phyloP scores from a whole-genome alignment of 2,113 vertebrate genomes.

The mouse (Mus musculus) region DNA sequence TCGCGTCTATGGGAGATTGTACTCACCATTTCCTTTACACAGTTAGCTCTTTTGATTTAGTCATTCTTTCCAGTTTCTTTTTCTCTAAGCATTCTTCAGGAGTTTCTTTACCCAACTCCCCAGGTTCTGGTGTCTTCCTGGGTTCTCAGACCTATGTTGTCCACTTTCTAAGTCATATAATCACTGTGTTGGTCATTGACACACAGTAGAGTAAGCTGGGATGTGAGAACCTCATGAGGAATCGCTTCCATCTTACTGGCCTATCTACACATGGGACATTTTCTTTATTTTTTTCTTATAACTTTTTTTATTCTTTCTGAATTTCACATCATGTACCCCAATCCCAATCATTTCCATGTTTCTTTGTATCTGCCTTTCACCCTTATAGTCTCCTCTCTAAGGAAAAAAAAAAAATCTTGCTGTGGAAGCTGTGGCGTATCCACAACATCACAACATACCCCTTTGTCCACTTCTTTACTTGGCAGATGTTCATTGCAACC shows the following conservation, averaged over 20 bases:
- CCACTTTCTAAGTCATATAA: not conserved
- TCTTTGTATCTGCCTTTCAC: not conserved
- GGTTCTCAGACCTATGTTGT: not conserved
- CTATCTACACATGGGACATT: not conserved
- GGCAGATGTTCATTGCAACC: not conserved
- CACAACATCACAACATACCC: not conserved
- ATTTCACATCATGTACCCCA: not conserved
- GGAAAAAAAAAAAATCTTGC: not conserved
- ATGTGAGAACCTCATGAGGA: not conserved
- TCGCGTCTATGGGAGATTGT: slow-evolving; percentile 2
- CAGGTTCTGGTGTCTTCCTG: slow-evolving; percentile 22
- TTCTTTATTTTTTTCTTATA: not conserved
- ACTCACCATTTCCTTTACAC: slow-evolving; percentile 11
- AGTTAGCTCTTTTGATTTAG: not conserved
- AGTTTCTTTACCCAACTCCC: not conserved
- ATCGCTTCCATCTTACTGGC: not conserved
- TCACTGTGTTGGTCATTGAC: not conserved
- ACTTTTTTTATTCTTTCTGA: not conserved
- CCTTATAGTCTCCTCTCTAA: not conserved
- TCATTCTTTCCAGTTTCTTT: not conserved
- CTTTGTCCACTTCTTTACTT: not conserved
- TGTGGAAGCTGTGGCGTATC: not conserved
- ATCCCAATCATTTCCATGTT: not conserved
- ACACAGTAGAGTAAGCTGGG: not conserved
- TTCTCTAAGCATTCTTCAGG: not conserved